These are phyloP conservation scores for Drosophila subpulchrella DNA, from an alignment of 1,140 invertebrate genomes.

Conservation along the genomic window DNA sequence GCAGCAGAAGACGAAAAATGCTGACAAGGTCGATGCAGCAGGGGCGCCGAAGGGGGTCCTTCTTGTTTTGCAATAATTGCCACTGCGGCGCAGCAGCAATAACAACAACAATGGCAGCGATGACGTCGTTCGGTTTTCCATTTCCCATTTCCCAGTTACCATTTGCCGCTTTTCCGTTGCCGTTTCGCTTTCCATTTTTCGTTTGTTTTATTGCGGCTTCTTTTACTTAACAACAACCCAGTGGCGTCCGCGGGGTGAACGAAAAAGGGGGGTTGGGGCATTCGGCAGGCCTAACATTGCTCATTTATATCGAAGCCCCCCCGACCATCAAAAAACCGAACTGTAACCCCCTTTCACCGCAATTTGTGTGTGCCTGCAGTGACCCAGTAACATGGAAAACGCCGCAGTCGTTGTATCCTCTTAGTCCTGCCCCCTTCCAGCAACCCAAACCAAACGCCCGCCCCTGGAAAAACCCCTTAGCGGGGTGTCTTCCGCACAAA, in stretches of 20 bases:
- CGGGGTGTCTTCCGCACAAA: constrained; percentile 82
- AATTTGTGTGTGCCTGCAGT: constrained; percentile 83
- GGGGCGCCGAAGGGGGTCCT: not conserved
- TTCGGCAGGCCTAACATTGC: constrained; percentile 55
- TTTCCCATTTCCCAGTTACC: constrained; percentile 38
- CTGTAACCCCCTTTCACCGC: constrained; percentile 29
- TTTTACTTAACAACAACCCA: constrained; percentile 55
- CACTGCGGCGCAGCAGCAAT: constrained; percentile 26
- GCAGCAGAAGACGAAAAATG: constrained; percentile 53
- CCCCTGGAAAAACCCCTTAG: constrained; percentile 58
- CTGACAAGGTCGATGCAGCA: constrained; percentile 69
- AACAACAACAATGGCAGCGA: constrained; percentile 33
- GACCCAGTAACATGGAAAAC: constrained; percentile 83
- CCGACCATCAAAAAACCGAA: not conserved
- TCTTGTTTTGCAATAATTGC: constrained; percentile 72
- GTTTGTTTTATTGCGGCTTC: constrained; percentile 74
- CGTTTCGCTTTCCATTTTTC: constrained; percentile 46
- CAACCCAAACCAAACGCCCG: not conserved
- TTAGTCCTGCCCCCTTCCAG: not conserved
- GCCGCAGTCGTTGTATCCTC: constrained; percentile 51
- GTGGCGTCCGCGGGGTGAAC: constrained; percentile 1
- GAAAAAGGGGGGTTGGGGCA: not conserved
- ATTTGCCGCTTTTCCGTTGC: constrained; percentile 4
- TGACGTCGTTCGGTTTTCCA: constrained; percentile 47
- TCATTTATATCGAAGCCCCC: constrained; percentile 73